Evolutionary conservation across 2,797 vertebrate genomes (phyloP).

Genomic region (Florisuga fusca): DNA sequence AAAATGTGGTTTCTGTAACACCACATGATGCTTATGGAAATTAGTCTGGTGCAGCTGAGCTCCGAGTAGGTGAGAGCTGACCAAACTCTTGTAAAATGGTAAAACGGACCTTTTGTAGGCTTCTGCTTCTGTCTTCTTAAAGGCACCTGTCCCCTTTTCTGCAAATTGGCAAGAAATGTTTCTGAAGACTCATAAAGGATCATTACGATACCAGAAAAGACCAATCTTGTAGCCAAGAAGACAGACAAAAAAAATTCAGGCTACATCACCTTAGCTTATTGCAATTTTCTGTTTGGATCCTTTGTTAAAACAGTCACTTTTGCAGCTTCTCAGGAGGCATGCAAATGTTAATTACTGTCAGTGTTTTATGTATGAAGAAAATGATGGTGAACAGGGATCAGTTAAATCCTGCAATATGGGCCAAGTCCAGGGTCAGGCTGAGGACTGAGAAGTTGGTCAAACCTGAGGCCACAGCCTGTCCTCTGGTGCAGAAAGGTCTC

Average conservation of each 20-base stretch:
- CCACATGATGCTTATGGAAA: constrained; percentile 92
- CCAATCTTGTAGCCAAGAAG: not conserved
- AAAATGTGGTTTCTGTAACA: constrained; percentile 91
- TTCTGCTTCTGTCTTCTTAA: constrained; percentile 62
- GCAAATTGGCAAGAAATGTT: not conserved
- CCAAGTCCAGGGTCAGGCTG: not conserved
- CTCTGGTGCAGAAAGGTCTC: not conserved
- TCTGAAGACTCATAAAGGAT: not conserved
- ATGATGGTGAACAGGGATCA: fast-evolving
- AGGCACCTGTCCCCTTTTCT: constrained; percentile 33
- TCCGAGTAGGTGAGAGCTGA: constrained; percentile 76
- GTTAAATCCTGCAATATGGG: not conserved
- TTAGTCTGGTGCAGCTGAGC: constrained; percentile 87
- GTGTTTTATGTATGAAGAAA: not conserved
- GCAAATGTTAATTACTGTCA: not conserved
- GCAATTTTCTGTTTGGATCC: not conserved
- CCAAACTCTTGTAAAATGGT: constrained; percentile 76
- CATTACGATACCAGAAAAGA: not conserved
- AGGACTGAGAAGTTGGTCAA: not conserved
- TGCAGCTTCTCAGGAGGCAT: not conserved
- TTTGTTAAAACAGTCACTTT: not conserved
- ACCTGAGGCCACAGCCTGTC: fast-evolving
- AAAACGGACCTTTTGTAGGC: constrained; percentile 69
- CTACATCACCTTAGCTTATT: not conserved
- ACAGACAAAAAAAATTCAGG: not conserved